Percentiles rank a stretch among this genome's conserved stretches.
These are phyloP conservation scores for Rutilus rutilus DNA, from an alignment of 2,113 vertebrate genomes.

Conservation along the genomic window DNA sequence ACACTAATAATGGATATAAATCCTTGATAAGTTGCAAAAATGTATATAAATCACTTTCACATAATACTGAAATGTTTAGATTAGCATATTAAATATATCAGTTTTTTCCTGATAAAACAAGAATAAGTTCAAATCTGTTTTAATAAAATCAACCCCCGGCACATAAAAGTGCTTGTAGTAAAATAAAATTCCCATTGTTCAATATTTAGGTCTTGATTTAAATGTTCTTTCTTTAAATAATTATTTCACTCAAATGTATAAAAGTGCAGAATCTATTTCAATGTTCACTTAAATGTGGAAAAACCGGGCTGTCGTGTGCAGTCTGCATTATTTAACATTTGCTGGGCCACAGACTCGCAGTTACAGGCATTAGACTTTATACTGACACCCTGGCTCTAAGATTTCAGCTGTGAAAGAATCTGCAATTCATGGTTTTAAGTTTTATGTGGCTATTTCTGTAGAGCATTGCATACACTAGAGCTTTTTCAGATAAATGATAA, in stretches of 20 bases:
- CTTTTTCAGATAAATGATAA: slow-evolving; percentile 20
- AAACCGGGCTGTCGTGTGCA: not conserved
- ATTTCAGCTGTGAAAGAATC: slow-evolving; percentile 18
- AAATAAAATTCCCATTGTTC: not conserved
- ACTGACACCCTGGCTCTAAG: not conserved
- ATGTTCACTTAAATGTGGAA: not conserved
- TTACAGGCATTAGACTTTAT: not conserved
- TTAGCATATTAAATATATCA: not conserved
- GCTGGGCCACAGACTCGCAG: not conserved
- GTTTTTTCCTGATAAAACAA: not conserved
- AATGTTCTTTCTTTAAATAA: not conserved
- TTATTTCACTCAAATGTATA: not conserved
- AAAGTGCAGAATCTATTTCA: not conserved
- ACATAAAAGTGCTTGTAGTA: not conserved
- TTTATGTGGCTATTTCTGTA: not conserved
- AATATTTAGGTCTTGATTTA: not conserved
- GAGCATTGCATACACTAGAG: not conserved
- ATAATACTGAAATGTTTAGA: not conserved
- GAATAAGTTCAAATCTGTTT: not conserved
- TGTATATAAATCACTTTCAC: no score
- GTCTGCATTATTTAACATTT: slow-evolving; percentile 18
- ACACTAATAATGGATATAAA: not conserved
- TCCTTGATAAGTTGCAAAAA: no score
- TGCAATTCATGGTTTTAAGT: slow-evolving; percentile 7
- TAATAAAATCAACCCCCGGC: not conserved